These are phyloP conservation scores for Epinotia brunnichana DNA, from an alignment of 2,888 invertebrate species.

Conservation along the genomic window DNA sequence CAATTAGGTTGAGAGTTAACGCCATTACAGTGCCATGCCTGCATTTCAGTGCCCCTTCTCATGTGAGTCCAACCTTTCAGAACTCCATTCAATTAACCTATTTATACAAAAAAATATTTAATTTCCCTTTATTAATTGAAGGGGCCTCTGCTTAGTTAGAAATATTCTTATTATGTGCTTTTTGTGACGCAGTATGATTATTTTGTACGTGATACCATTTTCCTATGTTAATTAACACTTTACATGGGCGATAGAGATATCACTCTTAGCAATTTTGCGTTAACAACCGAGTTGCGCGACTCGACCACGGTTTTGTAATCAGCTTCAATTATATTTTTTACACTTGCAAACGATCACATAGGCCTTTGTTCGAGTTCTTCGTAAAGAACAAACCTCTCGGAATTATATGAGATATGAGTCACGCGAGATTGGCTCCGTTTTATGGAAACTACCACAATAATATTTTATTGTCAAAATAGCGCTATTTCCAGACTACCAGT, in stretches of 20 bases:
- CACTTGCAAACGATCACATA: slow-evolving; percentile 18
- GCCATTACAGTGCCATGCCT: slow-evolving; percentile 45
- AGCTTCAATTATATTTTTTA: slow-evolving; percentile 24
- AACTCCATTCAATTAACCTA: slow-evolving; percentile 42
- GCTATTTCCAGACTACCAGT: slow-evolving; percentile 6
- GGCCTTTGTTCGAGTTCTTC: slow-evolving; percentile 17
- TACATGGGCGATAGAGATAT: slow-evolving; percentile 20
- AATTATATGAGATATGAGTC: slow-evolving; percentile 32
- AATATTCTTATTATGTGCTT: not conserved
- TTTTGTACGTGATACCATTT: slow-evolving; percentile 9
- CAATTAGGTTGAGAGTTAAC: slow-evolving; percentile 45
- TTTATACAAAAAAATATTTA: slow-evolving; percentile 12
- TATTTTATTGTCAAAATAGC: slow-evolving; percentile 18
- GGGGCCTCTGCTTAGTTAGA: not conserved
- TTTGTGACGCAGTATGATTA: slow-evolving; percentile 7
- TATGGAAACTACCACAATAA: slow-evolving; percentile 9
- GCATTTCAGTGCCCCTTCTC: slow-evolving; percentile 46
- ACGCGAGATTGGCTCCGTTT: not conserved
- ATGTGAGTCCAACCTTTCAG: slow-evolving; percentile 47
- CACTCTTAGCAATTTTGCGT: slow-evolving; percentile 21
- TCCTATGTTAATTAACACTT: slow-evolving; percentile 16
- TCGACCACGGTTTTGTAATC: slow-evolving; percentile 1
- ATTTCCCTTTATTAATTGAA: not conserved
- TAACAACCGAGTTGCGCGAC: slow-evolving; percentile 13
- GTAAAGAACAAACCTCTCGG: slow-evolving; percentile 27